Base-by-base conservation (phyloP, 2,888 invertebrate species). In the Chaetoderma sp. region DNA sequence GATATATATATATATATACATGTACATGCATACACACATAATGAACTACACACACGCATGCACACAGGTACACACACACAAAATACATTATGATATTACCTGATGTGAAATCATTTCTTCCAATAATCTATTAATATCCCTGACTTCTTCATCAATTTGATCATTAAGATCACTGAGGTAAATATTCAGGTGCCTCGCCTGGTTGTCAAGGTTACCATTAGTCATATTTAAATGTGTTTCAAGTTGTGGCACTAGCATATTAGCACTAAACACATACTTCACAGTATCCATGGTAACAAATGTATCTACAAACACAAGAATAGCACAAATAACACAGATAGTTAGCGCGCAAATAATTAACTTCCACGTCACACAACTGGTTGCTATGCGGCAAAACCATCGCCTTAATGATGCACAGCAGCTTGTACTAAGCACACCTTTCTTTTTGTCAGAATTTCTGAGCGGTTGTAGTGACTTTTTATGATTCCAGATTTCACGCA, bases 401-500 rank as follows among this genome's bases (percentile, higher is more conserved):
- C 30, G 45, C 32, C 47, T 60, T 61, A 1, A 47, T 13, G 32
- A 39, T 42, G 39, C 50, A n/a, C 21, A 42, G 18, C 13, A 60
- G 47, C 21, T 45, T 45, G 5, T 60, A 18, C 4, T 23, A 23
- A 8, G 47, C 42, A 23, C n/a, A 21, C 21, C 44, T 23, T 6
- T 45, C 32, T 16, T 44, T 49, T 1, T 42, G 42, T 23, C 27
- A 52, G 4, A 36, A 30, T 45, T 42, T 21, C 27, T 30, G 47
- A 73, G 70, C 10, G 74, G 72, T 45, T 72, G 72, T 47, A 72
- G 67, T 32, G 65, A 65, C 67, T 75, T 76, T 65, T 76, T 79
- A 54, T 79, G 74, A 6, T 72, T 71, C 74, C 74, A 80, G 56
- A 82, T 75, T 59, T 78, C 77, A 13, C 71, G 75, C 50, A 82